Evolutionary conservation across 2,888 invertebrate species (phyloP).

Genomic region (Pristionchus maxplancki): DNA sequence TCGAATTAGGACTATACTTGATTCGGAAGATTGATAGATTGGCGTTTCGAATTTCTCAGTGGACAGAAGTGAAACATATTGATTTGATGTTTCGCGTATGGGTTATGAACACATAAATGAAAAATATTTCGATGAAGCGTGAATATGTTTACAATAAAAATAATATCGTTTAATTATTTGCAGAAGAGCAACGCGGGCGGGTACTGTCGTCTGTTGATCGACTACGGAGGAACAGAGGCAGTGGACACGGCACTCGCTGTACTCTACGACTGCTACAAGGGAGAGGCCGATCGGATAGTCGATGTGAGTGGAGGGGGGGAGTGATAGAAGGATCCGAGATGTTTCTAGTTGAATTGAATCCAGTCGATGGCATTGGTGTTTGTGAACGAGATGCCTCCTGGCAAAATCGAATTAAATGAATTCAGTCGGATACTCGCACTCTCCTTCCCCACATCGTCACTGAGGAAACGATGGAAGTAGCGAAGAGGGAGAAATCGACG

Average conservation of each 20-base stretch:
- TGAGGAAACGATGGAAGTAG: slow-evolving; percentile 42
- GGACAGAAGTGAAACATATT: not conserved
- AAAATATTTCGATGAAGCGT: not conserved
- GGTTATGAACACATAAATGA: too few relatives aligned
- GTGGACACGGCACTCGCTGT: slow-evolving; percentile 18
- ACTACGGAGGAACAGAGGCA: slow-evolving; percentile 36
- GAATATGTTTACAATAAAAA: too few relatives aligned
- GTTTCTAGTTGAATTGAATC: not conserved
- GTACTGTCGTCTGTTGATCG: slow-evolving; percentile 40
- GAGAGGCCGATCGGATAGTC: not conserved
- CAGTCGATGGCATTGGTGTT: not conserved
- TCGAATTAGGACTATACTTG: not conserved
- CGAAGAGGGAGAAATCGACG: not conserved
- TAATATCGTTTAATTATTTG: not conserved
- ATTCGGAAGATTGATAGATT: not conserved
- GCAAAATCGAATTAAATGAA: not conserved
- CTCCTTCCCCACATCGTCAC: slow-evolving; percentile 31
- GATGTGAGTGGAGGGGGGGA: not conserved
- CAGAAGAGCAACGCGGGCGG: slow-evolving; percentile 28
- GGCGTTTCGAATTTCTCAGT: not conserved
- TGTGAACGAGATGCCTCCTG: not conserved
- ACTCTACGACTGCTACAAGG: not conserved
- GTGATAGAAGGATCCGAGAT: not conserved
- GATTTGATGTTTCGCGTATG: not conserved
- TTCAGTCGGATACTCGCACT: slow-evolving; percentile 7